phyloP scores from a whole-genome alignment of 2,797 vertebrate species.

The Alfaro cultratus region DNA sequence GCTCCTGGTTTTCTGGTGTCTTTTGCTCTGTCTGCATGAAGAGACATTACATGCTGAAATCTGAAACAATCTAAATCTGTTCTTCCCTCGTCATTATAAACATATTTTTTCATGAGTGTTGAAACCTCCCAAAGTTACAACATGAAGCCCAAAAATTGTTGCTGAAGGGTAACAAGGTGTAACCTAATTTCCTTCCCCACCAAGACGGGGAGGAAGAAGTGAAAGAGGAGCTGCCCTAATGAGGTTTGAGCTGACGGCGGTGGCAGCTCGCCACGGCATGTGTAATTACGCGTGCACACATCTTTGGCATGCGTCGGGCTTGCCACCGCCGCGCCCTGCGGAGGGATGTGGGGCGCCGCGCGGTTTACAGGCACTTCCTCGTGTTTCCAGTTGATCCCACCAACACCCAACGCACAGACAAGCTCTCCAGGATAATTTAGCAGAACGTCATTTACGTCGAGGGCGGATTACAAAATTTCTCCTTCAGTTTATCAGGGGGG shows the following conservation, averaged over 20 bases:
- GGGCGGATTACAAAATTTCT: slow-evolving; percentile 25
- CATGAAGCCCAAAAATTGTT: slow-evolving; percentile 15
- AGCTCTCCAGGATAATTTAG: slow-evolving; percentile 57
- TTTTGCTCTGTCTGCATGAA: background rate
- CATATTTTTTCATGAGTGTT: slow-evolving; percentile 28
- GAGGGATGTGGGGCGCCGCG: slow-evolving; percentile 34
- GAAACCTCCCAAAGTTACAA: slow-evolving; percentile 19
- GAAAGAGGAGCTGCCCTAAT: slow-evolving; percentile 57
- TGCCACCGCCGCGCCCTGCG: slow-evolving; percentile 34
- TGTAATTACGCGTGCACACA: slow-evolving; percentile 52
- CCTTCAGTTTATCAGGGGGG: slow-evolving; percentile 48
- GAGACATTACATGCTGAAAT: background rate
- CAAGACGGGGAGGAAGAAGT: slow-evolving; percentile 31
- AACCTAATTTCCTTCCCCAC: background rate
- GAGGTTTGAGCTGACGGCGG: slow-evolving; percentile 49
- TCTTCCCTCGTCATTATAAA: background rate
- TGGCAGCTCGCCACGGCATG: slow-evolving; percentile 52
- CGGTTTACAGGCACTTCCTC: slow-evolving; percentile 35
- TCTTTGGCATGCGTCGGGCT: slow-evolving; percentile 50
- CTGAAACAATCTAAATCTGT: background rate
- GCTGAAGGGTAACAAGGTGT: slow-evolving; percentile 31
- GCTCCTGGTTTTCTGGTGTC: background rate
- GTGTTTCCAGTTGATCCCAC: slow-evolving; percentile 26
- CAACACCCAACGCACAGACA: background rate
- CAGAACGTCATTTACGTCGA: slow-evolving; percentile 45